Conservation (phyloP, 2,888 invertebrate species). For the Caenorhabditis uteleia region DNA sequence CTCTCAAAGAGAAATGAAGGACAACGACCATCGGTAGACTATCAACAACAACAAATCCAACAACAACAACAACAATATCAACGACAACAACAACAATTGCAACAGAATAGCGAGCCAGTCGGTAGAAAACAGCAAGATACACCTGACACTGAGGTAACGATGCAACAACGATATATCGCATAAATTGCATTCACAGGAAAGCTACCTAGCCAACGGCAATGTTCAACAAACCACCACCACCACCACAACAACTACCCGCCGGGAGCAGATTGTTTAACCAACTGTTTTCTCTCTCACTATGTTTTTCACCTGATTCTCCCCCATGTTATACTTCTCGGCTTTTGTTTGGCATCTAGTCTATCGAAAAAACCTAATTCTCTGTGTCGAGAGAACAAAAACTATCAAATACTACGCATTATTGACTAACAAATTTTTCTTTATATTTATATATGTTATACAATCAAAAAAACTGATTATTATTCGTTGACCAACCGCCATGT, state of each 20-base stretch:
- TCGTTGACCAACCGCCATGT: too few species aligned
- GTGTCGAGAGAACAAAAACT: too few species aligned
- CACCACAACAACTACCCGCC: slow-evolving; percentile 33
- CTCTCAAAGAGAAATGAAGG: slow-evolving; percentile 15
- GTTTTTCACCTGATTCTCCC: too few species aligned
- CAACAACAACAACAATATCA: slow-evolving; percentile 12
- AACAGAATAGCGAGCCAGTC: slow-evolving; percentile 1
- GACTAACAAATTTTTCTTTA: too few species aligned
- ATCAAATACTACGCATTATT: too few species aligned
- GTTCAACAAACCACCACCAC: slow-evolving; percentile 45
- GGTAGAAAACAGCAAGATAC: slow-evolving; percentile 27
- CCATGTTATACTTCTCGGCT: too few species aligned
- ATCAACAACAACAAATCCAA: not conserved
- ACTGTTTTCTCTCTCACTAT: too few species aligned
- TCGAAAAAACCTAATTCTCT: too few species aligned
- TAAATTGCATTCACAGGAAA: slow-evolving; percentile 32
- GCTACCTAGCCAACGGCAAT: slow-evolving; percentile 41
- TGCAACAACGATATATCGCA: not conserved
- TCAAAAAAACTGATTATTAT: too few species aligned
- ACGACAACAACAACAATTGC: slow-evolving; percentile 1
- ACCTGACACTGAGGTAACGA: slow-evolving; percentile 32
- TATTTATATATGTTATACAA: too few species aligned
- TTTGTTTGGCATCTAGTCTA: too few species aligned
- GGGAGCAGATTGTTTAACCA: slow-evolving; percentile 51
- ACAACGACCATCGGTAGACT: not conserved